A percentile compares a stretch with the other conserved stretches of the same genome.
phyloP scores from a whole-genome alignment of 2,797 vertebrate species.

The Gallinago solitaria region DNA sequence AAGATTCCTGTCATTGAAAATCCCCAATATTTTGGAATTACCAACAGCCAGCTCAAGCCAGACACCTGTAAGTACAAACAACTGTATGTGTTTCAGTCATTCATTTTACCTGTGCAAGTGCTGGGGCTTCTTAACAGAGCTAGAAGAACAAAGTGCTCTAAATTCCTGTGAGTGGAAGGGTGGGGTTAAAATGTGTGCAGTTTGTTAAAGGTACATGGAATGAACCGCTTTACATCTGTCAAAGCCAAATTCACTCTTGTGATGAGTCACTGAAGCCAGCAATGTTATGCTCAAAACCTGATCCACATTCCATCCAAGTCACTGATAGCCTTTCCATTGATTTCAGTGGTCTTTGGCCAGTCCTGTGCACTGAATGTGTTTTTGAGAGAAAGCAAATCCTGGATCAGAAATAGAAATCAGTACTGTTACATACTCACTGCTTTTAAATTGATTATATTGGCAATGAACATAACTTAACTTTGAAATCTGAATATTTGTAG shows the following conservation, averaged over 20 bases:
- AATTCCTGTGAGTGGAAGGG: neutral
- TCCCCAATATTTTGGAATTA: slow-evolving; percentile 98
- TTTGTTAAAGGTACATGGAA: neutral
- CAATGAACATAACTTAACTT: slow-evolving; percentile 3
- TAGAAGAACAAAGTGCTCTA: neutral
- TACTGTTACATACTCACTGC: neutral
- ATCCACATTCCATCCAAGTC: slow-evolving; percentile 2
- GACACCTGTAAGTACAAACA: slow-evolving; percentile 93
- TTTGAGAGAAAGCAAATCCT: slow-evolving; percentile 22
- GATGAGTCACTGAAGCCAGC: neutral
- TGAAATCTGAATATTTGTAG: neutral
- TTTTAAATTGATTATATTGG: neutral
- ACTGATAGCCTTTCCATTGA: slow-evolving; percentile 47
- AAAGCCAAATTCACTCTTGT: slow-evolving; percentile 32
- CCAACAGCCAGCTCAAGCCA: slow-evolving; percentile 92
- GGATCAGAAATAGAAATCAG: neutral
- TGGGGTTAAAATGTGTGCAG: neutral
- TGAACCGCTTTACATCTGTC: slow-evolving; percentile 29
- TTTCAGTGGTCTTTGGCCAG: slow-evolving; percentile 61
- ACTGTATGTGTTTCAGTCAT: slow-evolving; percentile 11
- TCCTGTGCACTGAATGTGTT: neutral
- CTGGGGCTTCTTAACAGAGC: slow-evolving; percentile 5
- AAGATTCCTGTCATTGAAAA: slow-evolving; percentile 99
- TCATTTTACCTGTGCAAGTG: neutral
- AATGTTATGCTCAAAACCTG: neutral